Evolutionary conservation across 2,113 vertebrate species (phyloP).

Genomic region (Montifringilla adamsi): DNA sequence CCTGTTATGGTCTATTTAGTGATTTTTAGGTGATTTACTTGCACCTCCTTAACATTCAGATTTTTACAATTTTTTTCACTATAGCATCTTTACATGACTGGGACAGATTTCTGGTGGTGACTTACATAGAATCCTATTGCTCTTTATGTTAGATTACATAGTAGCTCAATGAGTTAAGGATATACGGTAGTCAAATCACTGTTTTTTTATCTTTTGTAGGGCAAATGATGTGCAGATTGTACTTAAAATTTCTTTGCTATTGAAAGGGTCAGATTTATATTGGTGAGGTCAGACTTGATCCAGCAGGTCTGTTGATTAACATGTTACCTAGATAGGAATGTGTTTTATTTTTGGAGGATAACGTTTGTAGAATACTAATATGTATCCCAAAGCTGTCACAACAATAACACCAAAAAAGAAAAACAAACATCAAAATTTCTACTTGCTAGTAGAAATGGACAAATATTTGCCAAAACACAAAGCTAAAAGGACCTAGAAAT

Average conservation of each 20-base stretch:
- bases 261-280: neutral
- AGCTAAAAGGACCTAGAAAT: neutral
- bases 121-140: neutral
- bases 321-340: neutral
- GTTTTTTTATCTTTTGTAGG: neutral
- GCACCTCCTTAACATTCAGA: neutral
- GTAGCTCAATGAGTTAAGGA: neutral
- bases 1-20: neutral
- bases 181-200: fast-evolving
- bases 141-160: neutral
- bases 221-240: neutral
- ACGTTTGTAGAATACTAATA: neutral
- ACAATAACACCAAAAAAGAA: neutral
- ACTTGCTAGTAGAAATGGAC: neutral
- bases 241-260: neutral
- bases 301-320: neutral
- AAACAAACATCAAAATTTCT: neutral
- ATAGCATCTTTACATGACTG: neutral
- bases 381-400: neutral
- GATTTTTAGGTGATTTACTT: neutral
- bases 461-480: neutral
- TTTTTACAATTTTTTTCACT: neutral
- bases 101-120: neutral
- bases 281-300: neutral
- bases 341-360: neutral